phyloP scores from a whole-genome alignment of 2,888 invertebrate genomes.

The Heliconius ismenius region DNA sequence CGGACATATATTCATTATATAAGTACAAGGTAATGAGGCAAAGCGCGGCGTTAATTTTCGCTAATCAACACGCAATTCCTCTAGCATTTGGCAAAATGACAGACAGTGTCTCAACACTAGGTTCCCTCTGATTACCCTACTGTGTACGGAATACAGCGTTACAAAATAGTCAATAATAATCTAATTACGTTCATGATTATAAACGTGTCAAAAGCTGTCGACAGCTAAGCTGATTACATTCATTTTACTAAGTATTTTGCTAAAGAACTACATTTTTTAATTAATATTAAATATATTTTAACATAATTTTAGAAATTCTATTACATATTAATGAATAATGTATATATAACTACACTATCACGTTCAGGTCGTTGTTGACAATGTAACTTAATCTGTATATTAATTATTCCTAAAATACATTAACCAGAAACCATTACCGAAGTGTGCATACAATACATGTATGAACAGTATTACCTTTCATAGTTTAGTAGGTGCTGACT shows the following conservation, averaged over 20 bases:
- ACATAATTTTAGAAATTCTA: neutral
- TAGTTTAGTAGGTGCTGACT: neutral
- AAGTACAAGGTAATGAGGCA: no score
- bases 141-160: neutral
- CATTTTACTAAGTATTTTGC: neutral
- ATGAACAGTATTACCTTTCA: constrained; percentile 4
- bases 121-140: no score
- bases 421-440: neutral
- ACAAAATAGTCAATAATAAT: neutral
- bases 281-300: neutral
- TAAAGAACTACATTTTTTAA: neutral
- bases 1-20: no score
- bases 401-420: constrained; percentile 8
- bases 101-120: no score
- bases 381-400: neutral
- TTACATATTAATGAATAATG: neutral
- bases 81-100: no score
- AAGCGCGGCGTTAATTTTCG: neutral
- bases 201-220: neutral
- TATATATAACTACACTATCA: neutral
- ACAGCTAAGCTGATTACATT: neutral
- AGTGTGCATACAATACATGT: neutral
- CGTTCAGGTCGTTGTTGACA: neutral
- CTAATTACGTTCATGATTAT: neutral
- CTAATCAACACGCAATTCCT: neutral